These are phyloP conservation scores for Etheostoma nigrum DNA, from an alignment of 2,797 vertebrate genomes.

Conservation along the genomic window DNA sequence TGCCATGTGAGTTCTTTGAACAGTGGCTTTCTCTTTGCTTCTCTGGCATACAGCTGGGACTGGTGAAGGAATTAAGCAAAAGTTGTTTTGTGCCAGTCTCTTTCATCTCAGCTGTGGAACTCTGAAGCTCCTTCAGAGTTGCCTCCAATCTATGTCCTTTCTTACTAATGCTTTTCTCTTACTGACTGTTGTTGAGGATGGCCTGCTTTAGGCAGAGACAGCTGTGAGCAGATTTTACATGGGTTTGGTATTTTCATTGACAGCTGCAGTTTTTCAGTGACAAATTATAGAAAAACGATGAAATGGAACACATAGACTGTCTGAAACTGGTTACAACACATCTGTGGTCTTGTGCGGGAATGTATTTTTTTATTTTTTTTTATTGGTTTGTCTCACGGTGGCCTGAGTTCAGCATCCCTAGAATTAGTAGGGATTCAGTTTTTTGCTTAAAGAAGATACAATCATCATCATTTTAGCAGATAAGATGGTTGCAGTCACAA, in stretches of 20 bases:
- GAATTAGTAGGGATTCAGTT: conserved; percentile 10
- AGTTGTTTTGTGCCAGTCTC: conserved; percentile 18
- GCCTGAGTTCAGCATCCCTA: not conserved
- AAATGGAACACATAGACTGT: conserved; percentile 1
- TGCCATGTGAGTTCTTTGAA: conserved; percentile 49
- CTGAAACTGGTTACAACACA: conserved; percentile 1
- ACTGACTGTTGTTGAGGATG: conserved; percentile 20
- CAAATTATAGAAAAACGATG: conserved; percentile 19
- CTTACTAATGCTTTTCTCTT: not conserved
- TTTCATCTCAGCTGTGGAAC: conserved; percentile 18
- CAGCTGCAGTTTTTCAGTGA: conserved; percentile 36
- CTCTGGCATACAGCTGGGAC: conserved; percentile 13
- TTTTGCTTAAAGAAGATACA: conserved; percentile 19
- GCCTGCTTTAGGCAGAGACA: conserved; percentile 12
- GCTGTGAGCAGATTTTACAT: conserved; percentile 30
- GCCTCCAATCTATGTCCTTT: conserved; percentile 9
- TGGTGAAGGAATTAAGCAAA: conserved; percentile 14
- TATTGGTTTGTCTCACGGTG: not conserved
- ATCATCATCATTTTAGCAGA: not conserved
- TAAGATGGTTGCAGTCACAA: not conserved
- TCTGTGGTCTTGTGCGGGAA: conserved; percentile 9
- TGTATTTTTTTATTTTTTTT: not conserved
- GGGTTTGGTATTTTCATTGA: conserved; percentile 14
- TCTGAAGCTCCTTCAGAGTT: conserved; percentile 23
- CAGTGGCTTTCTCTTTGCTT: conserved; percentile 43